These are phyloP conservation scores for Notamacropus eugenii DNA, from an alignment of 2,797 vertebrate species.

Conservation along the genomic window DNA sequence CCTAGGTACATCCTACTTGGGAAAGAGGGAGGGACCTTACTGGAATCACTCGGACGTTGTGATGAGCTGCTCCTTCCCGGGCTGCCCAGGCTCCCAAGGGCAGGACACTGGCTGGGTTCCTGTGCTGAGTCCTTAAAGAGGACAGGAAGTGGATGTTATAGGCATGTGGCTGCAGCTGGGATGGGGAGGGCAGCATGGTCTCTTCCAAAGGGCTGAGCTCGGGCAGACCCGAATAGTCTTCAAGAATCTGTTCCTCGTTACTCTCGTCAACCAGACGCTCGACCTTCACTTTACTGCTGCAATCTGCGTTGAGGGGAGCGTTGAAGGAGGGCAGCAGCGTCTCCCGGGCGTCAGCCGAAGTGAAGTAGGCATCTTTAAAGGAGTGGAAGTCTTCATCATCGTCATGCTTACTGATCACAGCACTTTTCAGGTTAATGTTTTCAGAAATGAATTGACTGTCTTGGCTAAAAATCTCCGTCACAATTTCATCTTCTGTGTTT, in stretches of 20 bases:
- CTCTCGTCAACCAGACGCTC: neutral
- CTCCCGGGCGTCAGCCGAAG: constrained; percentile 37
- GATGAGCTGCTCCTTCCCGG: constrained; percentile 51
- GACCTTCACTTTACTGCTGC: constrained; percentile 41
- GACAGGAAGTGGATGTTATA: constrained; percentile 71
- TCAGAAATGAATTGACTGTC: constrained; percentile 46
- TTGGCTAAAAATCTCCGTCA: constrained; percentile 59
- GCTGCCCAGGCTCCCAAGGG: constrained; percentile 61
- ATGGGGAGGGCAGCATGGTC: neutral
- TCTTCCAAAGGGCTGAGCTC: constrained; percentile 69
- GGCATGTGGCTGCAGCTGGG: constrained; percentile 32
- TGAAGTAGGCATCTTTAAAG: constrained; percentile 63
- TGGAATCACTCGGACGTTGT: constrained; percentile 73
- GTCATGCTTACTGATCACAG: neutral
- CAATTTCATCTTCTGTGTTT: constrained; percentile 61
- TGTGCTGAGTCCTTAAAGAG: constrained; percentile 62
- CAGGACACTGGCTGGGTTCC: constrained; percentile 28
- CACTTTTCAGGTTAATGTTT: constrained; percentile 19
- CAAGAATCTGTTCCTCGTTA: constrained; percentile 38
- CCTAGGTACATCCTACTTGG: rapidly evolving
- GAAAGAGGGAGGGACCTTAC: constrained; percentile 65
- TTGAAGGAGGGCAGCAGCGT: constrained; percentile 57
- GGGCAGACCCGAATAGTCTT: constrained; percentile 51
- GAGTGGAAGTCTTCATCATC: constrained; percentile 46
- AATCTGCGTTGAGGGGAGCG: constrained; percentile 48